Base-by-base conservation (phyloP, 1,140 invertebrate species). In the Glossosoma conforme region DNA sequence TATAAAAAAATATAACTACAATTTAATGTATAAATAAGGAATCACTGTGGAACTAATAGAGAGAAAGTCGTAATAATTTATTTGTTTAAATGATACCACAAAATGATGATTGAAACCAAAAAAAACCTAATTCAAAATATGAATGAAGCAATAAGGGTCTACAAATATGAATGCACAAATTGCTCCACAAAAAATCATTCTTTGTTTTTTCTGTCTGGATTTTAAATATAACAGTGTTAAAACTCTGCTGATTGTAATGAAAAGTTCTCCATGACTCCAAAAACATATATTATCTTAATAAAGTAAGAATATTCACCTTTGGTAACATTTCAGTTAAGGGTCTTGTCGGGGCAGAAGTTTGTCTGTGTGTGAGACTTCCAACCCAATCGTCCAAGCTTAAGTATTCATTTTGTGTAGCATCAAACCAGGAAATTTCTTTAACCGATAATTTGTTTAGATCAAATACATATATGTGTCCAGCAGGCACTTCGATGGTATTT, bases 401-500 rank as follows among this genome's bases (percentile, higher is more conserved):
- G n/a, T 33, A 13, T 3, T 33, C 11, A n/a, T 33, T 15, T 3
- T 33, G n/a, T n/a, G 32, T 13, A 13, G 11, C 17, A 42, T 43
- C 30, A 2, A 17, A 14, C 40, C 48, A 56, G 10, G 41, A 42
- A 43, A 35, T 51, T 32, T 43, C 24, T 33, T 46, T 28, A 77
- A 56, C 56, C 65, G 62, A 22, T 81, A 52, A 44, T 56, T 60
- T 33, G 68, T 62, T 62, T 32, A 88, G 63, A 67, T 84, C 70
- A 25, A 84, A 62, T 42, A 68, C 70, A 69, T 83, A 89, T 36
- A 88, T 76, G 54, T 87, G 84, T 56, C 80, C 65, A 4, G 86
- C 77, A 37, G 91, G 89, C 43, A 94, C 62, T 77, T 95, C 86
- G 55, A 81, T 63, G 18, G 79, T 68, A 55, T 73, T 66, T 59